Evolutionary conservation across 2,113 vertebrate species (phyloP), one percentile per base, ranked within the genome.

Genomic region (Euleptes europaea): DNA sequence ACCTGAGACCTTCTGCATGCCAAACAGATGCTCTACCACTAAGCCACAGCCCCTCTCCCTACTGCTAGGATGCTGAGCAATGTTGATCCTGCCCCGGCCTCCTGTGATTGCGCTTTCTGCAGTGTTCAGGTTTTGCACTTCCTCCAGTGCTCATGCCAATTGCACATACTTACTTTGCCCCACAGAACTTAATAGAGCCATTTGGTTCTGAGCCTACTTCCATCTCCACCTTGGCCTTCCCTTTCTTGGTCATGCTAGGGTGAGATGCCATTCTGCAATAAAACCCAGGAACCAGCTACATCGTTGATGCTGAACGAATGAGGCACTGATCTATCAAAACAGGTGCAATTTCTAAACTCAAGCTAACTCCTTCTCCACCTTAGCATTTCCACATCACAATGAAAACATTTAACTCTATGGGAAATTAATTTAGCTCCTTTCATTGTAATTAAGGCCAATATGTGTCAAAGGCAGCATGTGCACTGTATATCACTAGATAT

Each of bases 401-500:
- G 33, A 86, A 75, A 82, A 4, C n/a, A 51, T 63, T 83, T 63
- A 44, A 82, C 69, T 67, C 83, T 79, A 35, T 65, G 77, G 17
- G 86, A 88, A 83, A 87, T 78, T 88, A 90, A 84, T 78, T 85
- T 28, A 73, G 84, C 71, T 92, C 78, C 79, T 83, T 19, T 77
- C 66, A 0, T 3, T 71, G 54, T 71, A 85, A 86, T 83, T 82
- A n/a, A 69, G 89, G 90, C 84, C 89, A 88, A 82, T 70, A 83
- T 77, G 51, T 82, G 92, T 90, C 69, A 85, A 82, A 86, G 89
- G 13, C 81, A 0, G 0, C 67, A 42, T 11, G 35, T n/a, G 86
- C 44, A 71, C 82, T 28, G 57, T 66, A 63, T 26, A 80, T 91
- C 91, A 28, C 9, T 44, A 88, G n/a, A 38, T 86, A 60, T 60